Percentiles rank a stretch among this genome's conserved stretches.
These are phyloP conservation scores for Latrodectus geometricus DNA, from an alignment of 1,140 invertebrate genomes.

Conservation along the genomic window DNA sequence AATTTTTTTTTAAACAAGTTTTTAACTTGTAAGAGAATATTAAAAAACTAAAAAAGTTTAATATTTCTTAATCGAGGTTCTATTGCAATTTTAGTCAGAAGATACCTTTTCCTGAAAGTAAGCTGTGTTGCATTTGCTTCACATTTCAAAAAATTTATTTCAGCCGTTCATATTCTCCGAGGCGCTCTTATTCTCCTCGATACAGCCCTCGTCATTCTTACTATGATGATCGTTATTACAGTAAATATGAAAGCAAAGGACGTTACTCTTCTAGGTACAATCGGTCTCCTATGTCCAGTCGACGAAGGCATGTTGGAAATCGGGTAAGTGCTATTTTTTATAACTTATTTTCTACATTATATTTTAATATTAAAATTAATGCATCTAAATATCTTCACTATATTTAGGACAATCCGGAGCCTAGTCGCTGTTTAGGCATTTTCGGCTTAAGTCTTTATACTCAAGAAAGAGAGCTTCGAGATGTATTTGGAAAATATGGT, in stretches of 20 bases:
- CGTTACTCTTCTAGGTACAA: constrained; percentile 66
- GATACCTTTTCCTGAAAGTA: too few relatives aligned
- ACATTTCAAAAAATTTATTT: constrained; percentile 33
- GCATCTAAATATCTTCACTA: not conserved
- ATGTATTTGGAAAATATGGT: constrained; percentile 93
- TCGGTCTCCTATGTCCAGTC: constrained; percentile 72
- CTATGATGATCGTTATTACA: constrained; percentile 46
- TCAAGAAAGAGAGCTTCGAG: constrained; percentile 90
- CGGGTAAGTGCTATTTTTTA: constrained; percentile 20
- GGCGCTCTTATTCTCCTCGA: constrained; percentile 52
- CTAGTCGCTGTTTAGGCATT: constrained; percentile 90
- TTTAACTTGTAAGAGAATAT: too few relatives aligned
- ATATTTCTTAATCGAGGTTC: too few relatives aligned
- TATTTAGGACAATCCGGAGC: constrained; percentile 58
- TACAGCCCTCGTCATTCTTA: constrained; percentile 50
- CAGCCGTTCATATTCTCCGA: constrained; percentile 58
- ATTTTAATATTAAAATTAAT: not conserved
- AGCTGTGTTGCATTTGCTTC: not conserved
- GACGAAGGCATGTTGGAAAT: constrained; percentile 71
- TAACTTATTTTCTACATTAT: not conserved
- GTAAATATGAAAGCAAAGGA: not conserved
- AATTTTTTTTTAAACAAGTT: too few relatives aligned
- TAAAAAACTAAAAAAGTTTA: too few relatives aligned
- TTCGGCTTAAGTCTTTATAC: constrained; percentile 95
- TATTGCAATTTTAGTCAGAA: too few relatives aligned